These are phyloP conservation scores for Synanthedon vespiformis DNA, from an alignment of 2,888 invertebrate species.

Conservation along the genomic window DNA sequence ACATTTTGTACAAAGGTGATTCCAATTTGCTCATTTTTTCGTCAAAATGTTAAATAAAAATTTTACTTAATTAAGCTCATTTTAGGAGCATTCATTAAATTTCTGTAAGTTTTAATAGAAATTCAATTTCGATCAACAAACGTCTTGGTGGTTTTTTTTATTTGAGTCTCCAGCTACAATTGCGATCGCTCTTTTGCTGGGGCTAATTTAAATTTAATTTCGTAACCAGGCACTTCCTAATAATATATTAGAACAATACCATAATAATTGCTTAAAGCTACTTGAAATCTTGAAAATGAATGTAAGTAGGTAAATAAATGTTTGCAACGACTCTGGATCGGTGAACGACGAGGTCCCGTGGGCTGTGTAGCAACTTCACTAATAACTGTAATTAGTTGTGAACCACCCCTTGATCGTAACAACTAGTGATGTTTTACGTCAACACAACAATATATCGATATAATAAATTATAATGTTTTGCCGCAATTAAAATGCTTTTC, in stretches of 20 bases:
- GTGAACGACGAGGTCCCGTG: constrained; percentile 32
- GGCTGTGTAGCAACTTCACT: constrained; percentile 34
- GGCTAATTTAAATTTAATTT: too few relatives aligned
- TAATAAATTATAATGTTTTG: constrained; percentile 1
- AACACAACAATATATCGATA: constrained; percentile 9
- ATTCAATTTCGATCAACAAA: too few relatives aligned
- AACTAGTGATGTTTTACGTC: constrained; percentile 10
- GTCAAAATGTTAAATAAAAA: too few relatives aligned
- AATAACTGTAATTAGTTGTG: constrained; percentile 57
- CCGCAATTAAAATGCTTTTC: too few relatives aligned
- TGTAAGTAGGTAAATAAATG: constrained; percentile 24
- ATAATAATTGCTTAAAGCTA: neutral
- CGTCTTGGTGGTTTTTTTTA: too few relatives aligned
- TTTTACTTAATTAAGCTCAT: too few relatives aligned
- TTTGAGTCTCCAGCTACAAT: too few relatives aligned
- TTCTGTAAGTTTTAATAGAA: too few relatives aligned
- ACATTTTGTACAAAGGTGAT: constrained; percentile 18
- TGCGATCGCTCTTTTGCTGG: too few relatives aligned
- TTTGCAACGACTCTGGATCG: constrained; percentile 25
- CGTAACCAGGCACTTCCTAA: too few relatives aligned
- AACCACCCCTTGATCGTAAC: constrained; percentile 27
- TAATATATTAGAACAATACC: neutral
- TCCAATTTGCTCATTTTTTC: too few relatives aligned
- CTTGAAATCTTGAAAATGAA: constrained; percentile 7
- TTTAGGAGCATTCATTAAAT: too few relatives aligned